Conservation (phyloP, 2,888 invertebrate genomes). For the Hybos culiciformis region DNA sequence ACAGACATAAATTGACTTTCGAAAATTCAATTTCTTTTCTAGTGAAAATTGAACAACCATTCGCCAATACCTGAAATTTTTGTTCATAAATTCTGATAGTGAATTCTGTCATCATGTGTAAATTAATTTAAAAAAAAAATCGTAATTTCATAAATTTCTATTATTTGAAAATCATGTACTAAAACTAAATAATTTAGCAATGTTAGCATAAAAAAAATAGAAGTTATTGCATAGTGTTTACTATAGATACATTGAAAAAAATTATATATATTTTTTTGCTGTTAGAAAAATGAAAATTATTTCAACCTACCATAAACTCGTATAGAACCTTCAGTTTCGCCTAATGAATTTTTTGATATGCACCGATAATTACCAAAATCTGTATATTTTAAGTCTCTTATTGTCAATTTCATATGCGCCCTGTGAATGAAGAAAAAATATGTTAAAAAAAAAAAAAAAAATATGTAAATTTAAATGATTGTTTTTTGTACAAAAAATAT, state of each 20-base stretch:
- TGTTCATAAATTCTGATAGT: no score
- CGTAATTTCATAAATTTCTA: no score
- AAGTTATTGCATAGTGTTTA: conserved; percentile 14
- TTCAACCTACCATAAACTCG: conserved; percentile 65
- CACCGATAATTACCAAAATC: conserved; percentile 88
- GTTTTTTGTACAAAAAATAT: no score
- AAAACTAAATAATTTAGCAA: no score
- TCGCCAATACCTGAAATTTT: no score
- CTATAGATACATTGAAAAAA: background rate
- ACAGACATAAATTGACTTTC: no score
- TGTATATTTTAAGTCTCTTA: conserved; percentile 64
- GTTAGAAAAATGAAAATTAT: conserved; percentile 1
- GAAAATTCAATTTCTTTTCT: no score
- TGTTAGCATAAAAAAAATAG: no score
- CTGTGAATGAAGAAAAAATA: conserved; percentile 29
- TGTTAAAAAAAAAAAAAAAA: background rate
- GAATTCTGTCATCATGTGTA: no score
- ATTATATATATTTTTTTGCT: conserved; percentile 5
- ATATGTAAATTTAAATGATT: background rate
- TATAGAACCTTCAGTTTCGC: conserved; percentile 87
- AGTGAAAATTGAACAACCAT: no score
- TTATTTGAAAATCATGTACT: no score
- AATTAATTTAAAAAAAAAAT: no score
- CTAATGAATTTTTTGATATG: conserved; percentile 85
- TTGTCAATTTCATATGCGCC: conserved; percentile 79